Evolutionary conservation across 1,140 invertebrate genomes (phyloP).

Genomic region (Eupeodes corollae): DNA sequence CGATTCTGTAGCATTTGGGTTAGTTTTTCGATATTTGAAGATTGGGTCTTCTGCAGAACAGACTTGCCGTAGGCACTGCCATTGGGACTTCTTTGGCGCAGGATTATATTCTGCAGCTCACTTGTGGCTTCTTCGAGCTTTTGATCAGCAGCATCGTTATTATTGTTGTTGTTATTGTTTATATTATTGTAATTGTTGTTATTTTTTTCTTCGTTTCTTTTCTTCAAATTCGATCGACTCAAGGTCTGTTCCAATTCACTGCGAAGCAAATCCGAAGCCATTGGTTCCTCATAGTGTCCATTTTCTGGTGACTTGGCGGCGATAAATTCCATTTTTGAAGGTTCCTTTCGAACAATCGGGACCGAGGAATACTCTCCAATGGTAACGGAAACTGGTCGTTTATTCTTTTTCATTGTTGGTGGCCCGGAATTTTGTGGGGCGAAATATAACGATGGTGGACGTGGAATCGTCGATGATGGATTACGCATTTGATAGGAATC

Average conservation of each 20-base stretch:
- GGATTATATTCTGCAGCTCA: no score
- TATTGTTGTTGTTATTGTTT: neutral
- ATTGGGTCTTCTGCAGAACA: neutral
- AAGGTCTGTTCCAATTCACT: constrained; percentile 59
- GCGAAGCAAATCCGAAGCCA: constrained; percentile 52
- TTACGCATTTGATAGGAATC: constrained; percentile 60
- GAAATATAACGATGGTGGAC: constrained; percentile 57
- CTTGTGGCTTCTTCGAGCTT: no score
- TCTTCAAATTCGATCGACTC: constrained; percentile 53
- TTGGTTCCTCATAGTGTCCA: constrained; percentile 11
- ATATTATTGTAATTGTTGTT: neutral
- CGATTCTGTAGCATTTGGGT: neutral
- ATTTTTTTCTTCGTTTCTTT: constrained; percentile 1
- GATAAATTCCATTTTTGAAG: constrained; percentile 55
- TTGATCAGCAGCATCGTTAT: neutral
- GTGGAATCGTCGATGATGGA: constrained; percentile 44
- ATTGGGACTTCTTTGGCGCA: neutral
- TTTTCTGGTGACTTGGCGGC: constrained; percentile 44
- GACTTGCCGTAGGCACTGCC: neutral
- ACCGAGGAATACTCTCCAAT: constrained; percentile 53
- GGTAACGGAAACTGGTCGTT: constrained; percentile 46
- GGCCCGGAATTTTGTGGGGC: constrained; percentile 39
- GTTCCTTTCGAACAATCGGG: constrained; percentile 43
- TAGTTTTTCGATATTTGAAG: neutral
- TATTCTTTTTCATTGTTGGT: constrained; percentile 40